phyloP scores from a whole-genome alignment of 2,888 invertebrate genomes.

The Drosophila lutescens region DNA sequence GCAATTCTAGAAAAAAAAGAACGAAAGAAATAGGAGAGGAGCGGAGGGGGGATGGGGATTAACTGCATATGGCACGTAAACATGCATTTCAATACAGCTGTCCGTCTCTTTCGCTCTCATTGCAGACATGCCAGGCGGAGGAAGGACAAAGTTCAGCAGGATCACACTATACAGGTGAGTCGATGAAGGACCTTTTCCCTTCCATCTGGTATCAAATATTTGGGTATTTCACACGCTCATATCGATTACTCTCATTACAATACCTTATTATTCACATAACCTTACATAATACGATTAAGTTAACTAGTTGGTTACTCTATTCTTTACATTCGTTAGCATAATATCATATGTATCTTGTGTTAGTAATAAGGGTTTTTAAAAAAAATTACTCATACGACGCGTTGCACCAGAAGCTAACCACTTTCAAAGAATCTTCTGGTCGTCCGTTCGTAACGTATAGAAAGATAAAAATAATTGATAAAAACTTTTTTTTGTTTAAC shows the following conservation, averaged over 20 bases:
- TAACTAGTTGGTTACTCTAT: no score
- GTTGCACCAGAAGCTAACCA: neutral
- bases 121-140: constrained; percentile 72
- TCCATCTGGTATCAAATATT: neutral
- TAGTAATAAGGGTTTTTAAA: neutral
- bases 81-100: constrained; percentile 32
- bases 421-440: constrained; percentile 15
- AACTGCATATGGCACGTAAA: constrained; percentile 38
- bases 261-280: no score
- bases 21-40: neutral
- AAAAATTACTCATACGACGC: constrained; percentile 22
- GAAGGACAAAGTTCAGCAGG: constrained; percentile 69
- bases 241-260: neutral
- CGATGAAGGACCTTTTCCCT: neutral
- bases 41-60: neutral
- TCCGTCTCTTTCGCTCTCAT: constrained; percentile 38
- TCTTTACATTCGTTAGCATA: no score
- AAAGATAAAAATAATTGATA: neutral
- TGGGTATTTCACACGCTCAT: neutral
- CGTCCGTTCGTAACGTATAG: neutral
- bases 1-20: constrained; percentile 51
- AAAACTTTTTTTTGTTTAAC: no score
- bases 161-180: constrained; percentile 72
- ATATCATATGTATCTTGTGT: no score
- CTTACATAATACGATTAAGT: no score